phyloP scores from a whole-genome alignment of 2,797 vertebrate genomes.

The Myotis pilosus region DNA sequence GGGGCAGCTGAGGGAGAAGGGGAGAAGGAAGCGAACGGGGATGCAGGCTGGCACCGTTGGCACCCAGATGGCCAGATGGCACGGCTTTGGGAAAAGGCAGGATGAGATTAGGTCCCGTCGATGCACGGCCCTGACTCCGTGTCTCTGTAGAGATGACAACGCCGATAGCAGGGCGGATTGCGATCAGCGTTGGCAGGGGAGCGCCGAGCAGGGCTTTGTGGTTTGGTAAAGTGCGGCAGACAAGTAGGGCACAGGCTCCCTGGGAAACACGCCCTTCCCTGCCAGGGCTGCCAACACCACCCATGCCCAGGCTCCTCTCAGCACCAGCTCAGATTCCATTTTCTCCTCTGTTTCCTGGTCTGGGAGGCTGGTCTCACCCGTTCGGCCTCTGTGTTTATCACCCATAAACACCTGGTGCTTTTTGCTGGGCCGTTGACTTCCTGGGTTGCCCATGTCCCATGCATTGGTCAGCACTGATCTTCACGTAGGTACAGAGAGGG shows the following conservation, averaged over 20 bases:
- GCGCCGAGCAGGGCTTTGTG: constrained; percentile 24
- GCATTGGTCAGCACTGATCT: neutral
- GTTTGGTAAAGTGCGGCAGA: constrained; percentile 42
- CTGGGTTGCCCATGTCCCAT: accelerated
- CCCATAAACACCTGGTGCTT: neutral
- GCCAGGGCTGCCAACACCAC: neutral
- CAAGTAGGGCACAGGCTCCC: neutral
- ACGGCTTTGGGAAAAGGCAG: neutral
- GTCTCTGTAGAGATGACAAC: neutral
- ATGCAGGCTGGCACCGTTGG: accelerated
- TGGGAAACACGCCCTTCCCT: neutral
- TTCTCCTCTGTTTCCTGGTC: neutral
- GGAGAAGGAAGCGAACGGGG: neutral
- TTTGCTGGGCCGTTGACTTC: neutral
- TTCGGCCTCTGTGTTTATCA: neutral
- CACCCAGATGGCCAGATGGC: neutral
- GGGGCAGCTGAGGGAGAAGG: neutral
- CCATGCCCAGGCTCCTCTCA: neutral
- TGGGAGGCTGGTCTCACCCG: neutral
- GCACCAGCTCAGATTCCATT: neutral
- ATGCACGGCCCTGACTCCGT: accelerated
- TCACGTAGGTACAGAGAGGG: neutral
- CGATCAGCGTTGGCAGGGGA: constrained; percentile 4
- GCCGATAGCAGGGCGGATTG: neutral
- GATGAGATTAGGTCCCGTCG: neutral